These are phyloP conservation scores for Chouioia cunea DNA, from an alignment of 2,888 invertebrate species.

Conservation along the genomic window DNA sequence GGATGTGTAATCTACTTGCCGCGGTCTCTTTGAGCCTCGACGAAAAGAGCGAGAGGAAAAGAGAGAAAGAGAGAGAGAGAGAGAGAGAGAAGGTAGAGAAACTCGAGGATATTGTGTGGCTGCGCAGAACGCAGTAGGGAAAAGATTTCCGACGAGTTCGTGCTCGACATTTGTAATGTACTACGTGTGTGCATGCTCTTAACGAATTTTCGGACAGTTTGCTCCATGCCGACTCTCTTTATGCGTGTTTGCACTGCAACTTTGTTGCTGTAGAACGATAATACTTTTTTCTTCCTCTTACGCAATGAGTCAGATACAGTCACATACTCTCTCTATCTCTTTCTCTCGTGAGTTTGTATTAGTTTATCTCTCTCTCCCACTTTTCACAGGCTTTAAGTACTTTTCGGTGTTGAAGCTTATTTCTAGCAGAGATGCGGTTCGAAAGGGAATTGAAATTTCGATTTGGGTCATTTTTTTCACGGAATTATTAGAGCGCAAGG, in stretches of 20 bases:
- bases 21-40: slow-evolving; percentile 51
- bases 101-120: slow-evolving; percentile 3
- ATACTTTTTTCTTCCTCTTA: too few species aligned
- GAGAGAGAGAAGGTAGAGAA: background rate
- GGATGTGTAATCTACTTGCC: slow-evolving; percentile 58
- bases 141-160: slow-evolving; percentile 40
- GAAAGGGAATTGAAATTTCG: slow-evolving; percentile 11
- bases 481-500: too few species aligned
- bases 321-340: too few species aligned
- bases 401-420: slow-evolving; percentile 32
- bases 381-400: background rate
- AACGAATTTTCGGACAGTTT: slow-evolving; percentile 45
- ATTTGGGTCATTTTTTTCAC: too few species aligned
- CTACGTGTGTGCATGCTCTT: slow-evolving; percentile 23
- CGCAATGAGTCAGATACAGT: too few species aligned
- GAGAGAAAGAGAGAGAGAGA: background rate
- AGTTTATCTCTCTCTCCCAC: too few species aligned
- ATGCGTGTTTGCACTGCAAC: background rate
- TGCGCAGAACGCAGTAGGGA: background rate
- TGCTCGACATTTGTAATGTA: slow-evolving; percentile 40
- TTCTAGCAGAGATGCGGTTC: slow-evolving; percentile 16
- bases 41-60: background rate
- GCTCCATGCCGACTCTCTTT: background rate
- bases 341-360: too few species aligned
- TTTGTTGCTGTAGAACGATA: too few species aligned